Conservation (phyloP, 2,888 invertebrate species). For the Cecidostiba fungosa region DNA sequence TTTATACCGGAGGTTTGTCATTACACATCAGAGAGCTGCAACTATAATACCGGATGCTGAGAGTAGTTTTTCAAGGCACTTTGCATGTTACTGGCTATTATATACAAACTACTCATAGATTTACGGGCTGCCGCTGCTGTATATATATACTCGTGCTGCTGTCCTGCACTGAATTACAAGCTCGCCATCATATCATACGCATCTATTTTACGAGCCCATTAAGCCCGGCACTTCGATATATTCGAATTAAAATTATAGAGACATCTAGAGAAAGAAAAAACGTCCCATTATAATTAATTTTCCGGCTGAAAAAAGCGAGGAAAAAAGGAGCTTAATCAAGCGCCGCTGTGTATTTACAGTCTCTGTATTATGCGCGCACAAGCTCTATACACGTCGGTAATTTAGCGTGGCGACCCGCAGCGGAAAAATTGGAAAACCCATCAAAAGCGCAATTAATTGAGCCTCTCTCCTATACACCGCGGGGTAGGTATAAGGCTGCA, state of each 20-base stretch:
- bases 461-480: background rate
- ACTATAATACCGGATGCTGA: background rate
- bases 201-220: background rate
- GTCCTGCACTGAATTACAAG: background rate
- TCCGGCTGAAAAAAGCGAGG: background rate
- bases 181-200: too few relatives aligned
- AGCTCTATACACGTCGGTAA: background rate
- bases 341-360: constrained; percentile 17
- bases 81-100: background rate
- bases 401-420: background rate
- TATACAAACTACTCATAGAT: background rate
- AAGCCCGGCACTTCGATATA: background rate
- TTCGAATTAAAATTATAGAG: too few relatives aligned
- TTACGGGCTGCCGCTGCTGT: background rate
- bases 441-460: constrained; percentile 51
- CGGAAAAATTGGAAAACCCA: constrained; percentile 31
- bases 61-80: background rate
- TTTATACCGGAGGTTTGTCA: background rate
- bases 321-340: constrained; percentile 45
- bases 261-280: background rate
- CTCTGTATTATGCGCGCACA: background rate
- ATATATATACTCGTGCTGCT: background rate
- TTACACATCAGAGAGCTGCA: background rate
- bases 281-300: background rate
- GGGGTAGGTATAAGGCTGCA: background rate